Conservation (phyloP, 2,888 invertebrate species). For the Eupsilia transversa region DNA sequence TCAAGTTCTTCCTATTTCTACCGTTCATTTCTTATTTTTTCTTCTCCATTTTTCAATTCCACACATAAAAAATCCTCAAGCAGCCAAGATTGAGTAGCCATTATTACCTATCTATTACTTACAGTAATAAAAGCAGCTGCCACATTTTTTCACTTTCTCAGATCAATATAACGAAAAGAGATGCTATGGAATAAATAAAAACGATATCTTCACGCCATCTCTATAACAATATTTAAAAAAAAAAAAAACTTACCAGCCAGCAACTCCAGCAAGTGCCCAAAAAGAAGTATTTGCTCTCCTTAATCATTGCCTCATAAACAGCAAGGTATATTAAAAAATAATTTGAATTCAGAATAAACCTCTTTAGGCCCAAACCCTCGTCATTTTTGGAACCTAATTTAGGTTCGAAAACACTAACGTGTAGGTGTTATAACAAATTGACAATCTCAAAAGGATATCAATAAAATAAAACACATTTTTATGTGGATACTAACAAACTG, state of each 20-base stretch:
- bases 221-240: conserved; percentile 37
- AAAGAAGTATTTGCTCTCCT: conserved; percentile 46
- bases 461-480: conserved; percentile 69
- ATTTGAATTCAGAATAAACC: conserved; percentile 53
- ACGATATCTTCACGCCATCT: conserved; percentile 36
- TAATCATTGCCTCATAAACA: conserved; percentile 49
- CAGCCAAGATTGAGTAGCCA: background rate
- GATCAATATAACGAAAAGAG: conserved; percentile 19
- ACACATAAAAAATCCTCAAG: no score
- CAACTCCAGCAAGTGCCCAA: conserved; percentile 3
- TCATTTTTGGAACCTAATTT: conserved; percentile 65
- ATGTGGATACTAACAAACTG: conserved; percentile 70
- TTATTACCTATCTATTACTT: background rate
- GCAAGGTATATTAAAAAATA: conserved; percentile 60
- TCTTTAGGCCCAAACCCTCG: conserved; percentile 52
- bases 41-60: background rate
- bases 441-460: conserved; percentile 68
- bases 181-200: conserved; percentile 34
- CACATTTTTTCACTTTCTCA: conserved; percentile 8
- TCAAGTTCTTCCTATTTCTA: background rate
- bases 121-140: conserved; percentile 31
- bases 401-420: conserved; percentile 66
- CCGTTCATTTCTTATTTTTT: no score
- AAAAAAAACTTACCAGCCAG: conserved; percentile 10
- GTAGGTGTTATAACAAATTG: conserved; percentile 75